Conservation (phyloP, 2,888 invertebrate genomes). For the Meteorus cinctellus region DNA sequence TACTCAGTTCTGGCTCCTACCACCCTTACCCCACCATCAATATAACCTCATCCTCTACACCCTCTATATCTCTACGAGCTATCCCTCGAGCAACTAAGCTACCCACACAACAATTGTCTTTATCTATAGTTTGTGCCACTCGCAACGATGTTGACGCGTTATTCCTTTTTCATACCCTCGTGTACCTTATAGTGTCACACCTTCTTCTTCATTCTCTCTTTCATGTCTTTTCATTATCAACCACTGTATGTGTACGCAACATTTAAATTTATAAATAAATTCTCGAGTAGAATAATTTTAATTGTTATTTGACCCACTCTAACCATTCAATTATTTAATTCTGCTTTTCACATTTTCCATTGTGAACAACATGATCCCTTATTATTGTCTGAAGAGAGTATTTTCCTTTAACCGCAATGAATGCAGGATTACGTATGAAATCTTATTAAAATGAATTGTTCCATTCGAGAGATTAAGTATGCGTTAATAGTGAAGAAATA, state of each 20-base stretch:
- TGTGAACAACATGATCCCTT: no score
- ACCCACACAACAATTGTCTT: slow-evolving; percentile 52
- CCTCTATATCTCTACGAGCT: slow-evolving; percentile 36
- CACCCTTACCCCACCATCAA: slow-evolving; percentile 53
- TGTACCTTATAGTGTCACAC: slow-evolving; percentile 22
- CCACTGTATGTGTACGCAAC: no score
- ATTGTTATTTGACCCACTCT: slow-evolving; percentile 2
- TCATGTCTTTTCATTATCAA: not conserved
- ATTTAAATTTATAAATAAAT: no score
- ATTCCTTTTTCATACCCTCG: not conserved
- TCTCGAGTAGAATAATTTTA: no score
- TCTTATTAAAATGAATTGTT: no score
- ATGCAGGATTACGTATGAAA: no score
- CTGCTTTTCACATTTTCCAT: no score
- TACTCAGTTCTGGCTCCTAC: slow-evolving; percentile 48
- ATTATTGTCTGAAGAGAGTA: no score
- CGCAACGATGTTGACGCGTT: slow-evolving; percentile 49
- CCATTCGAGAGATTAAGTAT: no score
- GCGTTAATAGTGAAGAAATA: no score
- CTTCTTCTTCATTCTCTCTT: slow-evolving; percentile 15
- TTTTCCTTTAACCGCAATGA: no score
- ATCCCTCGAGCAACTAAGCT: slow-evolving; percentile 55
- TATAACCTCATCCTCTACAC: slow-evolving; percentile 12
- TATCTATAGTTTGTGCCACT: slow-evolving; percentile 51
- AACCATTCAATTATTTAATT: no score